A percentile compares a stretch with the other conserved stretches of the same genome.
phyloP scores from a whole-genome alignment of 1,140 invertebrate genomes.

The Calliphora vicina region DNA sequence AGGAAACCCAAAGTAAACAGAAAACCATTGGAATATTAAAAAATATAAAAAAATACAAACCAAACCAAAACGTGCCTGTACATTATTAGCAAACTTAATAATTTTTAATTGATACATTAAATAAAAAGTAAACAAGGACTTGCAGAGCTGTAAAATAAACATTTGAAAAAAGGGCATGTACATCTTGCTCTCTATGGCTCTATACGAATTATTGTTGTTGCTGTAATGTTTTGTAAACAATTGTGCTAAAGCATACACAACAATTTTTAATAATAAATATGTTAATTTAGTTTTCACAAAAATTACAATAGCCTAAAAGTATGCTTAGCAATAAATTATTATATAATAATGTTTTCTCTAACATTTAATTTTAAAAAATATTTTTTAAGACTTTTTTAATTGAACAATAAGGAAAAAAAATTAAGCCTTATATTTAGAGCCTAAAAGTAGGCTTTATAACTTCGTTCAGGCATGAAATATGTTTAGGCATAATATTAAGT shows the following conservation, averaged over 20 bases:
- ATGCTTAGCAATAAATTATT: background rate
- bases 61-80: conserved; percentile 54
- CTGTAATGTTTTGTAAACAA: background rate
- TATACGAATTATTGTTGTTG: background rate
- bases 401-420: background rate
- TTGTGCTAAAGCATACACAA: background rate
- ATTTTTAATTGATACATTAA: conserved; percentile 65
- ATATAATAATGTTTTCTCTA: too few species aligned
- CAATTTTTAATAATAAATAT: background rate
- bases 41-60: background rate
- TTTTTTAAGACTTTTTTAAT: background rate
- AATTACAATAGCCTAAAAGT: background rate
- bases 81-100: conserved; percentile 63
- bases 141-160: background rate
- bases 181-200: background rate
- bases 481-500: too few species aligned
- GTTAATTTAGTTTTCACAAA: background rate
- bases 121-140: conserved; percentile 44
- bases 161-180: background rate
- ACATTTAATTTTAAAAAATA: background rate
- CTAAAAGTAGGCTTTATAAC: background rate
- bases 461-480: background rate
- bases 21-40: background rate
- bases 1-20: background rate
- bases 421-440: background rate